Conservation (phyloP, 2,888 invertebrate genomes). For the Unio pictorum region DNA sequence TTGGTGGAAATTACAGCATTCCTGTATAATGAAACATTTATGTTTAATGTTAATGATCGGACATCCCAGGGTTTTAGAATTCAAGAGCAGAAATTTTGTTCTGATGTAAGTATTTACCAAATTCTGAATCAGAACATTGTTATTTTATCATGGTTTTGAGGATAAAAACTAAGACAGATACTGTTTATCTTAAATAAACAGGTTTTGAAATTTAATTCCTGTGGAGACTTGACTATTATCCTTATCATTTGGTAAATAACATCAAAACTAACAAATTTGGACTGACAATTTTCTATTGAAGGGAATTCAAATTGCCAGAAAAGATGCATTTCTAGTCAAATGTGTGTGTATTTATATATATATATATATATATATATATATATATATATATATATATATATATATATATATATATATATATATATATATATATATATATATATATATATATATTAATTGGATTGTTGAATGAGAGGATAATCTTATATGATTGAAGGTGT, state of each 20-base stretch:
- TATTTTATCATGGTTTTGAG: too few relatives aligned
- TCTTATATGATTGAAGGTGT: too few relatives aligned
- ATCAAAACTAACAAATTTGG: too few relatives aligned
- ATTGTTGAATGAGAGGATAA: not conserved
- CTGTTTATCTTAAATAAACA: too few relatives aligned
- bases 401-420: slow-evolving; percentile 2
- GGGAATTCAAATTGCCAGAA: too few relatives aligned
- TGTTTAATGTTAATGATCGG: slow-evolving; percentile 31
- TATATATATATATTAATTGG: not conserved
- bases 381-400: slow-evolving; percentile 8
- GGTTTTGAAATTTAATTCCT: too few relatives aligned
- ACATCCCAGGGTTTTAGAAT: slow-evolving; percentile 30
- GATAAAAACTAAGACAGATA: too few relatives aligned
- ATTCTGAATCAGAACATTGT: too few relatives aligned
- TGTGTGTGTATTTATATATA: not conserved
- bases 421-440: not conserved
- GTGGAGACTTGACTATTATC: too few relatives aligned
- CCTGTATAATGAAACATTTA: slow-evolving; percentile 41
- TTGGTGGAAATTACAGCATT: slow-evolving; percentile 33
- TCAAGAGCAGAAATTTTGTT: slow-evolving; percentile 42
- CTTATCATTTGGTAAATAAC: too few relatives aligned
- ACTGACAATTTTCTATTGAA: too few relatives aligned
- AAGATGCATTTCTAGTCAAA: not conserved
- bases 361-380: slow-evolving; percentile 1
- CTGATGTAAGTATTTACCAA: slow-evolving; percentile 35